Evolutionary conservation across 2,888 invertebrate genomes (phyloP), one percentile per base, ranked within the genome.

Genomic region (Rotaria socialis): DNA sequence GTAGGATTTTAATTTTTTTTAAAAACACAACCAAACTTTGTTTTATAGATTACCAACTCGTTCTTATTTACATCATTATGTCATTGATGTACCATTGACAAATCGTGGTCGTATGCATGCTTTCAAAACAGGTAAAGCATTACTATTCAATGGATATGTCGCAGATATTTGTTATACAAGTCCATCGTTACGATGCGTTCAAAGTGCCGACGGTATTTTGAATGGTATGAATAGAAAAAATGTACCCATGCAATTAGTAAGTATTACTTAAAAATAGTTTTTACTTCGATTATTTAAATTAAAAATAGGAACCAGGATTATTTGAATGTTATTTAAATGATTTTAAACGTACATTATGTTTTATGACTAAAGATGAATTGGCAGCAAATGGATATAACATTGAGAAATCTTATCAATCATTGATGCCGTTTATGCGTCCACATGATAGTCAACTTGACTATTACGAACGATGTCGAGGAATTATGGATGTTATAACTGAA

Each of bases 361-460:
- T 80, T 47, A 80, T 80, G 80, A 80, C 80, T 5, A 80, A 80
- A 80, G 80, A 80, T 80, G 80, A 80, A 80, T 80, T 80, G 47
- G 80, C 43, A 5, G 47, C 80, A 5, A 47, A 80, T n/a, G 35
- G 35, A 35, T 80, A 80, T 47, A 80, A 80, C 14, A 80, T 80
- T n/a, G 47, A 80, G n/a, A 80, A 47, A n/a, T 47, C 43, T 3
- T 80, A 43, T 80, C 80, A 47, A 80, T 47, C 80, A 47, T 47
- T 80, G 5, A 80, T 80, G 47, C 80, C 80, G 47, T 80, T 43
- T 47, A 80, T 80, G 80, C 80, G 43, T 43, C 80, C 80, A n/a
- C 80, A 80, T 47, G 80, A 80, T 47, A 80, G 47, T 80, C 80
- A 80, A 43, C 80, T 80, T 47, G 80, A 47, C 14, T 80, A 80